Conservation (phyloP, 2,888 invertebrate genomes). For the Mayetiola destructor region DNA sequence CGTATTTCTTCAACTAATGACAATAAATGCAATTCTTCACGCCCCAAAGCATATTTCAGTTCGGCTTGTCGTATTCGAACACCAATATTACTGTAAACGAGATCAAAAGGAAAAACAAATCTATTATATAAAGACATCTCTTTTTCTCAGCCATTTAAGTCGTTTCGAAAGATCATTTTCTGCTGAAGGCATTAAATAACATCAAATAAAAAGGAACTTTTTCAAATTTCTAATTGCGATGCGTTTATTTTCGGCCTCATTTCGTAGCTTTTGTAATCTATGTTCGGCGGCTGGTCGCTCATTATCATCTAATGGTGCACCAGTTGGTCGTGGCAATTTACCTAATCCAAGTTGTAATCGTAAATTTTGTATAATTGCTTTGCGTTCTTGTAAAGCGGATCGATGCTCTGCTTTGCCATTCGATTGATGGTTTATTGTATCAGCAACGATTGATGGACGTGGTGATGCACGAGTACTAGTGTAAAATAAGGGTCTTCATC, state of each 20-base stretch:
- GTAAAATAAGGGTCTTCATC: too few species aligned
- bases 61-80: slow-evolving; percentile 81
- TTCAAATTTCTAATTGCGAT: slow-evolving; percentile 68
- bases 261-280: slow-evolving; percentile 42
- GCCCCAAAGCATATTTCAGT: slow-evolving; percentile 72
- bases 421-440: slow-evolving; percentile 28
- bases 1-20: slow-evolving; percentile 72
- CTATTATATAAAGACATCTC: too few species aligned
- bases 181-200: too few species aligned
- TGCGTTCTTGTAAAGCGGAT: slow-evolving; percentile 61
- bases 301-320: slow-evolving; percentile 38
- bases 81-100: slow-evolving; percentile 64
- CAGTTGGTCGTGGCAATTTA: slow-evolving; percentile 32
- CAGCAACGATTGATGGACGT: slow-evolving; percentile 23
- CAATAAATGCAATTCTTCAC: slow-evolving; percentile 74
- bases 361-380: slow-evolving; percentile 61
- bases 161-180: too few species aligned
- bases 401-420: slow-evolving; percentile 44
- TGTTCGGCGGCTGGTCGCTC: slow-evolving; percentile 44
- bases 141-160: too few species aligned
- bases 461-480: too few species aligned
- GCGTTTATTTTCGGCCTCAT: slow-evolving; percentile 63
- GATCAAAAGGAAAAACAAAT: too few species aligned
- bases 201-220: too few species aligned
- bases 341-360: slow-evolving; percentile 32